phyloP scores from a whole-genome alignment of 2,888 invertebrate genomes.

The Melanargia galathea region DNA sequence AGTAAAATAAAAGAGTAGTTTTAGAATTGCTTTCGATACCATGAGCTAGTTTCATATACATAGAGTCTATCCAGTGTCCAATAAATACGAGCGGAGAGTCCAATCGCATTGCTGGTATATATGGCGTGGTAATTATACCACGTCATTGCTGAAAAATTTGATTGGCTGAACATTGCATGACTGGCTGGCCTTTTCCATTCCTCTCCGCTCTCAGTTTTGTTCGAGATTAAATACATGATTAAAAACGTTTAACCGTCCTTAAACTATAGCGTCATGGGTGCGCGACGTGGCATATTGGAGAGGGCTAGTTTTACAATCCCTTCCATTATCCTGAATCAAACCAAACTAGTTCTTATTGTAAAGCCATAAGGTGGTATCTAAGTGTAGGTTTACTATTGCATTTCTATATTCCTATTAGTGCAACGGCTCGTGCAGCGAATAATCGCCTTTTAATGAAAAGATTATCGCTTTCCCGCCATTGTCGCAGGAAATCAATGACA shows the following conservation, averaged over 20 bases:
- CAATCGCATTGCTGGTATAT: too few species aligned
- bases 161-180: too few species aligned
- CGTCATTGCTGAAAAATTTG: too few species aligned
- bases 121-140: too few species aligned
- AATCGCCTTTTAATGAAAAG: conserved; percentile 82
- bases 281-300: conserved; percentile 61
- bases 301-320: conserved; percentile 47
- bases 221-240: not conserved
- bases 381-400: conserved; percentile 30
- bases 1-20: too few species aligned
- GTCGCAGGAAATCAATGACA: conserved; percentile 62
- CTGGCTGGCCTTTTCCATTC: too few species aligned
- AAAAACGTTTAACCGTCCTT: not conserved
- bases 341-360: conserved; percentile 47
- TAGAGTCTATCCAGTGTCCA: too few species aligned
- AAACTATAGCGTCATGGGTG: conserved; percentile 7
- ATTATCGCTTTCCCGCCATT: conserved; percentile 67
- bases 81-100: too few species aligned
- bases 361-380: conserved; percentile 42
- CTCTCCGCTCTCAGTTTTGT: not conserved
- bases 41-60: too few species aligned
- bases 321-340: conserved; percentile 28
- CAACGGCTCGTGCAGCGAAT: conserved; percentile 75
- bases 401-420: conserved; percentile 75
- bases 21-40: too few species aligned